Evolutionary conservation across 2,113 vertebrate species (phyloP).

Genomic region (Muntiacus muntjak): DNA sequence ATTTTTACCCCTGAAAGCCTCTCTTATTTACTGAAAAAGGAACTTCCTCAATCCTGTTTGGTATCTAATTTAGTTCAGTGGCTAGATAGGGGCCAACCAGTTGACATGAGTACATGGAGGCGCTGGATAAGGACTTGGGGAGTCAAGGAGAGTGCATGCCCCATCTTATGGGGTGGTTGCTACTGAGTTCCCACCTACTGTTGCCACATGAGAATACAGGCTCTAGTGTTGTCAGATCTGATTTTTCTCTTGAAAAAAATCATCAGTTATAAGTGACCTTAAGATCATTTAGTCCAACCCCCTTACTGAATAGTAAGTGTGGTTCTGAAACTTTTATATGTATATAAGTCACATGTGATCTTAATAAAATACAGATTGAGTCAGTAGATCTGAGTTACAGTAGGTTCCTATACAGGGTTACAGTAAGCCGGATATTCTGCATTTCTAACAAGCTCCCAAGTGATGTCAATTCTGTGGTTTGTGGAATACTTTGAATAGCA

Average conservation of each 20-base stretch:
- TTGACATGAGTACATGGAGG: background rate
- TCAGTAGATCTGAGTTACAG: background rate
- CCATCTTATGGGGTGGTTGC: background rate
- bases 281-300: background rate
- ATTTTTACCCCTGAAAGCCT: background rate
- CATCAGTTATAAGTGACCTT: background rate
- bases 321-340: background rate
- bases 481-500: conserved; percentile 7
- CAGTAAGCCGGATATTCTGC: background rate
- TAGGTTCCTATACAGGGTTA: background rate
- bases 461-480: background rate
- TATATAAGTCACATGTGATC: background rate
- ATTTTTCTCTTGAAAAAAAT: background rate
- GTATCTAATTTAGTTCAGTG: conserved; percentile 1
- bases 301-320: background rate
- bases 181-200: background rate
- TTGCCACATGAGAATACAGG: background rate
- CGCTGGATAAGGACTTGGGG: background rate
- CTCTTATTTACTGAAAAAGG: background rate
- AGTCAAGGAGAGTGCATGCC: background rate
- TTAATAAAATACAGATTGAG: background rate
- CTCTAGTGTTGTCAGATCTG: background rate
- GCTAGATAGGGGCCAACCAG: background rate
- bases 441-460: background rate
- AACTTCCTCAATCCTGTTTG: background rate